These are phyloP conservation scores for Ditylenchus weischeri DNA, from an alignment of 2,888 invertebrate species.

Conservation along the genomic window DNA sequence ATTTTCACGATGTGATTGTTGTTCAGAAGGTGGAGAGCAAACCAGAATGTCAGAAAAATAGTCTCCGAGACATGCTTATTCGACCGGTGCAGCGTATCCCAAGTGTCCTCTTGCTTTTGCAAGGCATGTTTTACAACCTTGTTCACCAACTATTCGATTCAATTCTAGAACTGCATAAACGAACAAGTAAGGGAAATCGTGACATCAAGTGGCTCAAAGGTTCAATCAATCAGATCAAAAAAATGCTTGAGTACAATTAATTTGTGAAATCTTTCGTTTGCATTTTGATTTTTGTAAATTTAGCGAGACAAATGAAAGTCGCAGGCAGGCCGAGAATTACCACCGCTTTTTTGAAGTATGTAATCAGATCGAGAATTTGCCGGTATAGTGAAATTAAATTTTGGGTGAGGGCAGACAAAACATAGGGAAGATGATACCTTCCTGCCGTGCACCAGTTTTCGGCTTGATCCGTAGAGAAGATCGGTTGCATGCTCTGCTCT, in stretches of 20 bases:
- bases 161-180: too few relatives aligned
- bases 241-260: too few relatives aligned
- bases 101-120: constrained; percentile 80
- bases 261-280: too few relatives aligned
- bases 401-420: too few relatives aligned
- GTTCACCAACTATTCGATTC: too few relatives aligned
- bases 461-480: not conserved
- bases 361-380: constrained; percentile 95
- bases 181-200: too few relatives aligned
- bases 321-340: constrained; percentile 89
- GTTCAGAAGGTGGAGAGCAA: constrained; percentile 64
- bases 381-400: constrained; percentile 66
- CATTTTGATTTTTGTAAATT: not conserved
- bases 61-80: constrained; percentile 89
- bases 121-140: not conserved
- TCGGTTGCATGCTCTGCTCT: not conserved
- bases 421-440: too few relatives aligned
- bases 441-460: too few relatives aligned
- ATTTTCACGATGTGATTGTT: too few relatives aligned
- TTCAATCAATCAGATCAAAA: too few relatives aligned
- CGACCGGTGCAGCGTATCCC: constrained; percentile 95
- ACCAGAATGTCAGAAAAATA: constrained; percentile 92
- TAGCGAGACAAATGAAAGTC: constrained; percentile 90
- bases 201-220: too few relatives aligned
- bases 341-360: constrained; percentile 93